Evolutionary conservation across 2,888 invertebrate genomes (phyloP).

Genomic region (Drepana falcataria): DNA sequence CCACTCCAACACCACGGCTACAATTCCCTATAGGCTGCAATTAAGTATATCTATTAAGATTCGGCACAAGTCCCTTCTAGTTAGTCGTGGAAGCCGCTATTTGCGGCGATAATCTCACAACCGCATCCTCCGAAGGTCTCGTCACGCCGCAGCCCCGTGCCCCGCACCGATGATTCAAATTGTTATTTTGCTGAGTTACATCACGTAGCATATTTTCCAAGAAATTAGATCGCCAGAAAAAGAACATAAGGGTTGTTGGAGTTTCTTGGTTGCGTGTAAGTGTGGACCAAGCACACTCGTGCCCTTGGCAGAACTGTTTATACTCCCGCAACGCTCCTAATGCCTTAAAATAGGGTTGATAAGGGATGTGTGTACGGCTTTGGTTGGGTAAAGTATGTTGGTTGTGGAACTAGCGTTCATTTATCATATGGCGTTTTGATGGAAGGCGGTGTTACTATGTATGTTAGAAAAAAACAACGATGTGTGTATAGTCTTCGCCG

Average conservation of each 20-base stretch:
- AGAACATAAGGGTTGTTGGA: constrained; percentile 38
- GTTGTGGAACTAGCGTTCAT: constrained; percentile 37
- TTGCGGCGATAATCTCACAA: constrained; percentile 2
- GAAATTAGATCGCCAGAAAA: constrained; percentile 55
- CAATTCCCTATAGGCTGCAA: too few relatives aligned
- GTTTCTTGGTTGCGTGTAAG: constrained; percentile 19
- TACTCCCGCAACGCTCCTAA: background rate
- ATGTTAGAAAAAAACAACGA: constrained; percentile 19
- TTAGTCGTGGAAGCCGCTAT: too few relatives aligned
- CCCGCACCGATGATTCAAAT: constrained; percentile 54
- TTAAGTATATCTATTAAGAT: too few relatives aligned
- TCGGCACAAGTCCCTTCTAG: too few relatives aligned
- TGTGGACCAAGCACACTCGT: background rate
- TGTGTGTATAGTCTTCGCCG: too few relatives aligned
- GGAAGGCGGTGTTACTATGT: constrained; percentile 34
- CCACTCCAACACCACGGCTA: too few relatives aligned
- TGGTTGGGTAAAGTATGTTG: constrained; percentile 11
- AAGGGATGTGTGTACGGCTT: background rate
- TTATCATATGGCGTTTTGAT: constrained; percentile 43
- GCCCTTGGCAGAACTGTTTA: background rate
- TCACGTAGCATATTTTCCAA: constrained; percentile 66
- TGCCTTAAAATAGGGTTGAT: background rate
- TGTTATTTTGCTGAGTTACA: constrained; percentile 56
- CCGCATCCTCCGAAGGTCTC: constrained; percentile 17
- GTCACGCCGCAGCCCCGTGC: constrained; percentile 21